A percentile compares a stretch with the other conserved stretches of the same genome.
These are phyloP conservation scores for Megalopta genalis DNA, from an alignment of 1,140 invertebrate species.

Conservation along the genomic window DNA sequence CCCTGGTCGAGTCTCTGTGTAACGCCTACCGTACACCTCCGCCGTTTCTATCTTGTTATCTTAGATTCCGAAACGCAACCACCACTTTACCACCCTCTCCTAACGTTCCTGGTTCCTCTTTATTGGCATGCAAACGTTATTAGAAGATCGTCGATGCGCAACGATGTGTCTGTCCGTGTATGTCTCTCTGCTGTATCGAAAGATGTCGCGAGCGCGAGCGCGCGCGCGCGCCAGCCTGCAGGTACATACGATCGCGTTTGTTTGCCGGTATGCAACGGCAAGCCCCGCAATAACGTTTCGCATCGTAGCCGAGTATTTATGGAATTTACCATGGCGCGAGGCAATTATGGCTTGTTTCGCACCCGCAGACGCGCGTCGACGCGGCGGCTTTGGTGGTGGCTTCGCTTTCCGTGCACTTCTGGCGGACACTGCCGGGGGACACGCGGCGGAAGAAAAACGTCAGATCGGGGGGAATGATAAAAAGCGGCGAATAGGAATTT, in stretches of 20 bases:
- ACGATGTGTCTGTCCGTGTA: too few species aligned
- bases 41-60: conserved; percentile 68
- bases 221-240: too few species aligned
- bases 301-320: conserved; percentile 4
- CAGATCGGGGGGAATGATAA: not conserved
- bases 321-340: conserved; percentile 27
- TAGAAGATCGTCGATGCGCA: not conserved
- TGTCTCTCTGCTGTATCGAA: too few species aligned
- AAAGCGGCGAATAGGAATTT: too few species aligned
- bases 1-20: conserved; percentile 73
- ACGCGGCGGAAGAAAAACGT: too few species aligned
- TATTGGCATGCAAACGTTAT: conserved; percentile 45
- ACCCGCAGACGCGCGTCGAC: not conserved
- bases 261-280: too few species aligned
- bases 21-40: conserved; percentile 66
- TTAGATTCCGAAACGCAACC: conserved; percentile 64
- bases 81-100: conserved; percentile 50
- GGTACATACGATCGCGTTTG: not conserved
- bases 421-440: not conserved
- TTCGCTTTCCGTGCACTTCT: conserved; percentile 9
- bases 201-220: too few species aligned
- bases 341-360: conserved; percentile 14
- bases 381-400: conserved; percentile 20
- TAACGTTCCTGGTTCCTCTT: conserved; percentile 32
- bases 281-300: conserved; percentile 39